Percentiles rank a stretch among this genome's conserved stretches.
Conservation (phyloP, 2,797 vertebrate species). For the Sphenopsis melanotis region DNA sequence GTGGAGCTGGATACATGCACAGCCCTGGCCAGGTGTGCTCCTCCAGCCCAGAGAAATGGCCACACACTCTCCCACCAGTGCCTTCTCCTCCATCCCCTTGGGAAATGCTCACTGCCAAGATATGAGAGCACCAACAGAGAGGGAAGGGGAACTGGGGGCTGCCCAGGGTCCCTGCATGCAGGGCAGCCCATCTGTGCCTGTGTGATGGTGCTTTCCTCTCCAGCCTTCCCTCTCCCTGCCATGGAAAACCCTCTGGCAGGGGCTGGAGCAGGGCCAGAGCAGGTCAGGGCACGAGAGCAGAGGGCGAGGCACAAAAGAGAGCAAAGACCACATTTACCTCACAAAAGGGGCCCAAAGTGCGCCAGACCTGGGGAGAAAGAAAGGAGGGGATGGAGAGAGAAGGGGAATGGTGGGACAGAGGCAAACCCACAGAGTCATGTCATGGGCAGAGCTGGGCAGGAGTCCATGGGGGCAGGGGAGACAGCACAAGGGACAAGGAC, state of each 20-base stretch:
- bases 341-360: slow-evolving; percentile 88
- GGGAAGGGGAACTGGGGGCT: not conserved
- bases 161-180: not conserved
- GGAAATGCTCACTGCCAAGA: not conserved
- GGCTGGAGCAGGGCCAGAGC: not conserved
- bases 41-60: not conserved
- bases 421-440: not conserved
- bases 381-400: slow-evolving; percentile 36
- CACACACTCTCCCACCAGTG: not conserved
- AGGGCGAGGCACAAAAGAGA: slow-evolving; percentile 1
- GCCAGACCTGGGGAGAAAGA: slow-evolving; percentile 85
- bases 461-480: not conserved
- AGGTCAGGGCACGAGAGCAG: not conserved
- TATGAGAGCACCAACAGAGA: rapidly evolving
- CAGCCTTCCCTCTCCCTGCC: not conserved
- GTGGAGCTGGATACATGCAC: not conserved
- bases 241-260: not conserved
- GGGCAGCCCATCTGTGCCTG: not conserved
- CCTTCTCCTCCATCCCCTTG: not conserved
- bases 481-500: not conserved
- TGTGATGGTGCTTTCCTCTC: not conserved
- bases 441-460: not conserved
- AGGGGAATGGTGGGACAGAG: not conserved
- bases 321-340: slow-evolving; percentile 81
- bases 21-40: not conserved